phyloP scores from a whole-genome alignment of 1,140 invertebrate genomes.

The Agraylea sexmaculata region DNA sequence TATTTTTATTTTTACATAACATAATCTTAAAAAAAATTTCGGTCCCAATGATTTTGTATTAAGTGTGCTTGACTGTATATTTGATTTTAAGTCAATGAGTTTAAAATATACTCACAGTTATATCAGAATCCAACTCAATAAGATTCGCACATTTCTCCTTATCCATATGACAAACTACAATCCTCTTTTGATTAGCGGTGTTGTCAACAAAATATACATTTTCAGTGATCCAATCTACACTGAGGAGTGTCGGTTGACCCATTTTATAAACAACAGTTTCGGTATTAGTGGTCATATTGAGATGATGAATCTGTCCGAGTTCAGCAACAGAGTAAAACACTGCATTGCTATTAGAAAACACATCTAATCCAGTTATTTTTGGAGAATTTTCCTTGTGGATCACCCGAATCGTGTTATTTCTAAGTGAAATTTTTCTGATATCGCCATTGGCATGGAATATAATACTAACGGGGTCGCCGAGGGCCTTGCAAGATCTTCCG shows the following conservation, averaged over 20 bases:
- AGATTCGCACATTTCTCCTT: slow-evolving; percentile 44
- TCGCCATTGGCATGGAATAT: slow-evolving; percentile 40
- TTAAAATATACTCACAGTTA: slow-evolving; percentile 35
- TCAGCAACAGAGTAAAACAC: slow-evolving; percentile 30
- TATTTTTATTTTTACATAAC: too few relatives aligned
- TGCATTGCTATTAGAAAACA: slow-evolving; percentile 26
- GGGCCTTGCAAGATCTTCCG: slow-evolving; percentile 57
- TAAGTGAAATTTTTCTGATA: slow-evolving; percentile 36
- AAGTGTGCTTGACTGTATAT: too few relatives aligned
- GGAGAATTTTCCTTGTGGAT: slow-evolving; percentile 31
- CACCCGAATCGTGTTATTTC: slow-evolving; percentile 25
- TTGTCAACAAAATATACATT: slow-evolving; percentile 68
- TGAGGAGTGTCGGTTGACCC: slow-evolving; percentile 52
- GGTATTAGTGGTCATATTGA: slow-evolving; percentile 11
- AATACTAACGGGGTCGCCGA: slow-evolving; percentile 35
- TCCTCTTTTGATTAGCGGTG: slow-evolving; percentile 26
- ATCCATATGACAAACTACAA: slow-evolving; percentile 45
- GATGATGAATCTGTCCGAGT: slow-evolving; percentile 11
- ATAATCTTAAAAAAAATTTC: too few relatives aligned
- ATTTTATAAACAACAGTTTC: slow-evolving; percentile 38
- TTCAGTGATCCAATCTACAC: slow-evolving; percentile 65
- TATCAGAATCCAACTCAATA: slow-evolving; percentile 50
- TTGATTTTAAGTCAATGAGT: too few relatives aligned
- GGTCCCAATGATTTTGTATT: too few relatives aligned
- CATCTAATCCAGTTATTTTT: slow-evolving; percentile 39